Conservation (phyloP, 2,888 invertebrate species). For the Teinopalpus imperialis region DNA sequence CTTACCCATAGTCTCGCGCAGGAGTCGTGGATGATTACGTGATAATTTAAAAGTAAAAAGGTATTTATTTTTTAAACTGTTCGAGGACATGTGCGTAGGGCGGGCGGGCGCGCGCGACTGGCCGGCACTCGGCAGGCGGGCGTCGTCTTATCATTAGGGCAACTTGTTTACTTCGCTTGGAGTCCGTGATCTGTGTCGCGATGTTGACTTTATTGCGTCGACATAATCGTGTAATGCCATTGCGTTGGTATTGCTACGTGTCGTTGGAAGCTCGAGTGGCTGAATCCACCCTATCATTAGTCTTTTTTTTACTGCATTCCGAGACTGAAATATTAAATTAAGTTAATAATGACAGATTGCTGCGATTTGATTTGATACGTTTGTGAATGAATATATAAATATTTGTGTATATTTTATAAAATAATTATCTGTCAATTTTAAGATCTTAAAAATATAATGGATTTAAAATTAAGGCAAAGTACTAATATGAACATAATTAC, state of each 20-base stretch:
- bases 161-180: conserved; percentile 64
- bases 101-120: conserved; percentile 52
- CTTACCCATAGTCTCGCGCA: conserved; percentile 43
- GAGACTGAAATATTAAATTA: no score
- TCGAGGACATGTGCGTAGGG: conserved; percentile 56
- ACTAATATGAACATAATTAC: no score
- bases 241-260: conserved; percentile 23
- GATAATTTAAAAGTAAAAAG: conserved; percentile 5
- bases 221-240: conserved; percentile 40
- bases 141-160: conserved; percentile 65
- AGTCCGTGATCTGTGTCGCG: conserved; percentile 62
- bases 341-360: no score
- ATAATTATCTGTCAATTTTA: no score
- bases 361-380: no score
- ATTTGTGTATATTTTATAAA: no score
- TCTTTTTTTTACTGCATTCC: no score
- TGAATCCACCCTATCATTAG: background rate
- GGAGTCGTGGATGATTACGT: conserved; percentile 6
- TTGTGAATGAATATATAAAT: no score
- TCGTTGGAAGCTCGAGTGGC: background rate
- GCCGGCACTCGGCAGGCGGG: conserved; percentile 41
- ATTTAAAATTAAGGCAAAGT: no score
- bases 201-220: conserved; percentile 46
- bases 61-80: conserved; percentile 27
- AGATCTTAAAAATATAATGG: no score